These are phyloP conservation scores for mouse (Mus musculus) DNA, from an alignment of 2,113 vertebrate species.

Conservation along the genomic window GRCm39 chr2:114318001-114318500, in stretches of 20 bases:
- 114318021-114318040: conserved; percentile 32
- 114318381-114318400: background rate
- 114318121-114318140: background rate
- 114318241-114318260: background rate
- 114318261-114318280: background rate
- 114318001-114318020: conserved; percentile 9
- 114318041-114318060: background rate
- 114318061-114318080: background rate
- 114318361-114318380: background rate
- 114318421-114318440: conserved; percentile 11
- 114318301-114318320: background rate
- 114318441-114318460: background rate
- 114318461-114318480: background rate
- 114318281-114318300: conserved; percentile 1
- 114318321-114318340: background rate
- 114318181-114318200: background rate
- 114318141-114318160: conserved; percentile 2
- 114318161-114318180: background rate
- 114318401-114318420: background rate
- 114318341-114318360: background rate
- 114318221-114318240: background rate
- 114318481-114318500: background rate
- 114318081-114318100: conserved; percentile 40
- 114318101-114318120: conserved; percentile 24
- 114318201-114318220: background rate